Evolutionary conservation across 2,888 invertebrate genomes (phyloP).

Genomic region (Caenorhabditis drosophilae): DNA sequence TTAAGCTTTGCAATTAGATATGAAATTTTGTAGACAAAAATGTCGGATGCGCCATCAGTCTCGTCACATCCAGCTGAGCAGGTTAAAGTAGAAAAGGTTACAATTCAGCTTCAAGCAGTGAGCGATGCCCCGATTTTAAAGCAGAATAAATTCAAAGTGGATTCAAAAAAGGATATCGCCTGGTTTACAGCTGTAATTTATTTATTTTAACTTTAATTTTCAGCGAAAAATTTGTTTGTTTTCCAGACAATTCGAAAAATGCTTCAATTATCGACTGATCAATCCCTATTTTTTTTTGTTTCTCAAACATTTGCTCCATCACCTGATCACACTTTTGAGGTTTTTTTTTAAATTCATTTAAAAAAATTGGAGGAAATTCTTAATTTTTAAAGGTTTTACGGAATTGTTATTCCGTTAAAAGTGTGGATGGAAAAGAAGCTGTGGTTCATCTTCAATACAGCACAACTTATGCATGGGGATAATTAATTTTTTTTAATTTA

Average conservation of each 20-base stretch:
- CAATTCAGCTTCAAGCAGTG: slow-evolving; percentile 39
- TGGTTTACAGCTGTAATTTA: too few species aligned
- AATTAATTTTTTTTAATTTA: slow-evolving; percentile 4
- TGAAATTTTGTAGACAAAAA: too few species aligned
- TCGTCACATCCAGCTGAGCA: background rate
- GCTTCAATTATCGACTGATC: slow-evolving; percentile 19
- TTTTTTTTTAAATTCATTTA: too few species aligned
- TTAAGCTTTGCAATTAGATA: too few species aligned
- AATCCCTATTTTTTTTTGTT: slow-evolving; percentile 43
- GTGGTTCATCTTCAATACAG: slow-evolving; percentile 50
- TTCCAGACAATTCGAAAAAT: slow-evolving; percentile 34
- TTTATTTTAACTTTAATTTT: too few species aligned
- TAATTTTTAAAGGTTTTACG: too few species aligned
- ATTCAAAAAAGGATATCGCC: slow-evolving; percentile 24
- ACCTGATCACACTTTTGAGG: slow-evolving; percentile 46
- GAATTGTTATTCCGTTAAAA: slow-evolving; percentile 31
- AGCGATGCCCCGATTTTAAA: slow-evolving; percentile 54
- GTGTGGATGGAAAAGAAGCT: slow-evolving; percentile 21
- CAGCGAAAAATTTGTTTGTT: too few species aligned
- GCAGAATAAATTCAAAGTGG: slow-evolving; percentile 34
- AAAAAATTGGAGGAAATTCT: too few species aligned
- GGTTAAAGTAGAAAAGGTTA: slow-evolving; percentile 36
- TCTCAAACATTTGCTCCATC: slow-evolving; percentile 51
- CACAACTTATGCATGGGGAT: slow-evolving; percentile 53
- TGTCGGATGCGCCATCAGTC: too few species aligned